Conservation (phyloP, 2,797 vertebrate genomes). For the Spea hammondii region DNA sequence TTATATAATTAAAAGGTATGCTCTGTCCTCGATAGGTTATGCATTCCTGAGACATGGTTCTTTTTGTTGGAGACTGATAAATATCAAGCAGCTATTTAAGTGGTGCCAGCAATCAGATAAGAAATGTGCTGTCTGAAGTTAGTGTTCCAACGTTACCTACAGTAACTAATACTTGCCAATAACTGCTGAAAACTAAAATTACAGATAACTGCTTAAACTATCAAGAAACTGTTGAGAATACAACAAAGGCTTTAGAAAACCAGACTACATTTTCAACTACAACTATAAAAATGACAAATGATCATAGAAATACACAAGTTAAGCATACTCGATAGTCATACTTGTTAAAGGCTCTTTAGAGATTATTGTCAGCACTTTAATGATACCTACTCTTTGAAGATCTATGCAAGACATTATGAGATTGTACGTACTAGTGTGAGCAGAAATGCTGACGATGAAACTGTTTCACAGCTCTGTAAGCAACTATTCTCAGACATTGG, state of each 20-base stretch:
- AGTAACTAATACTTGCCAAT: slow-evolving; percentile 39
- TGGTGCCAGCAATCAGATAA: slow-evolving; percentile 46
- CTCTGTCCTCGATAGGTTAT: slow-evolving; percentile 4
- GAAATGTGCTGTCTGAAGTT: slow-evolving; percentile 29
- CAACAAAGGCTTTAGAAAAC: slow-evolving; percentile 7
- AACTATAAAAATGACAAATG: slow-evolving; percentile 38
- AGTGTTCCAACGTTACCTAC: slow-evolving; percentile 14
- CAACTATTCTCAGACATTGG: not conserved
- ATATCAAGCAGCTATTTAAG: slow-evolving; percentile 34
- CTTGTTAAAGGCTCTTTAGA: slow-evolving; percentile 15
- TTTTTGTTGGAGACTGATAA: slow-evolving; percentile 34
- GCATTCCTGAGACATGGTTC: not conserved
- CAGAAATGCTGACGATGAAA: slow-evolving; percentile 11
- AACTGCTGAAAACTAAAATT: slow-evolving; percentile 35
- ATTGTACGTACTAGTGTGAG: slow-evolving; percentile 4
- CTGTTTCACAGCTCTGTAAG: not conserved
- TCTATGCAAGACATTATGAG: slow-evolving; percentile 12
- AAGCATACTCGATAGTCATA: not conserved
- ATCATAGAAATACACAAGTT: slow-evolving; percentile 5
- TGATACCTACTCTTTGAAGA: slow-evolving; percentile 20
- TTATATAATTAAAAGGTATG: slow-evolving; percentile 5
- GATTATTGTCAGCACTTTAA: slow-evolving; percentile 22
- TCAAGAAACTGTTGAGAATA: slow-evolving; percentile 21
- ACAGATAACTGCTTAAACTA: slow-evolving; percentile 33
- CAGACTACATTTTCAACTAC: not conserved